Percentiles rank a stretch among this genome's conserved stretches.
Conservation (phyloP, 2,113 vertebrate species). For the Atrichornis clamosus region DNA sequence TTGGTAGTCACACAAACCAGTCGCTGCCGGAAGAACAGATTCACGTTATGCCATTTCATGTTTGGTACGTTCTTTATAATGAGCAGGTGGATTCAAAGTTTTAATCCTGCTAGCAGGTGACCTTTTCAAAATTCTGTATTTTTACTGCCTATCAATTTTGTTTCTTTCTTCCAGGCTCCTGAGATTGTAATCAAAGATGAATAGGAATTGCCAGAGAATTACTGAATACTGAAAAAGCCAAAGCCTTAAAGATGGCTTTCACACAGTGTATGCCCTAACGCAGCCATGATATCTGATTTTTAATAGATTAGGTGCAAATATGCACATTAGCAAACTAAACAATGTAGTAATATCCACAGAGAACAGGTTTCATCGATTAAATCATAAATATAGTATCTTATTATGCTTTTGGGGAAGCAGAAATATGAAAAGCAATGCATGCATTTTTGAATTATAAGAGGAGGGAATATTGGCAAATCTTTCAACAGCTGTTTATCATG, state of each 20-base stretch:
- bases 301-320: conserved; percentile 46
- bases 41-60: conserved; percentile 17
- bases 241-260: not conserved
- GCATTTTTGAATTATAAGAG: conserved; percentile 54
- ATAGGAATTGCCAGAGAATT: conserved; percentile 57
- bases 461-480: conserved; percentile 45
- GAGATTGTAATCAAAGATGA: conserved; percentile 64
- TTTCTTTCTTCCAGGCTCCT: conserved; percentile 63
- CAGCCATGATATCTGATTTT: not conserved
- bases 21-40: not conserved
- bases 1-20: conserved; percentile 5
- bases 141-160: conserved; percentile 67
- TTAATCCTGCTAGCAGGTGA: conserved; percentile 58
- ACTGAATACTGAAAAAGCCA: conserved; percentile 52
- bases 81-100: conserved; percentile 56
- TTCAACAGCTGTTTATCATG: conserved; percentile 64
- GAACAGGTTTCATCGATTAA: conserved; percentile 33
- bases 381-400: conserved; percentile 40
- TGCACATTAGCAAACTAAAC: conserved; percentile 57
- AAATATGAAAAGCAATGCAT: conserved; percentile 40
- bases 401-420: conserved; percentile 32
- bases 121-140: conserved; percentile 73
- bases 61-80: conserved; percentile 50
- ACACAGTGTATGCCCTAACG: not conserved
- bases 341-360: conserved; percentile 13